Conservation (phyloP, 2,113 vertebrate genomes). For the Petrocephalus zakoni region DNA sequence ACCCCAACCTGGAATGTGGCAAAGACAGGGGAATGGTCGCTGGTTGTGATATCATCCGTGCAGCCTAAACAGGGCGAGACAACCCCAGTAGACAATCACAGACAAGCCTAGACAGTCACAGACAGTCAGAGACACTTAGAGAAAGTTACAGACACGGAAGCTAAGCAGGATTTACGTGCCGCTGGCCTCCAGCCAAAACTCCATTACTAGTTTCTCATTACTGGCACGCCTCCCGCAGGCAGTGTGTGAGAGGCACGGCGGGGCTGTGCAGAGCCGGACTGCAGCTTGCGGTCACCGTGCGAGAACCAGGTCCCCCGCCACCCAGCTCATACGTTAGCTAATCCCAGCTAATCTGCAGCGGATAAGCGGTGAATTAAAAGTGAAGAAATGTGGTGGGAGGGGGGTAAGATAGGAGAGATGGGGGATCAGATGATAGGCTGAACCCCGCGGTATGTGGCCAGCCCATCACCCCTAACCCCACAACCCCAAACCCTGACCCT, state of each 20-base stretch:
- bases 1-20: constrained; percentile 80
- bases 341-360: not conserved
- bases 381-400: not conserved
- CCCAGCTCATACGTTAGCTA: not conserved
- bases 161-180: not conserved
- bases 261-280: not conserved
- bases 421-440: not conserved
- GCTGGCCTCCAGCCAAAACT: not conserved
- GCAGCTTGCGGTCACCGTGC: not conserved
- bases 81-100: not conserved
- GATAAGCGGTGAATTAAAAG: not conserved
- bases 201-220: not conserved
- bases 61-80: constrained; percentile 60
- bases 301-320: not conserved
- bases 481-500: not conserved
- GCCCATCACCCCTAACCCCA: not conserved
- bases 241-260: not conserved
- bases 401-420: not conserved
- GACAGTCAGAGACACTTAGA: not conserved
- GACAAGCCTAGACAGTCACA: not conserved
- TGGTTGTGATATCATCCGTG: constrained; percentile 78
- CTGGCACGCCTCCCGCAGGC: not conserved
- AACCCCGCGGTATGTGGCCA: not conserved
- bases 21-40: constrained; percentile 82
- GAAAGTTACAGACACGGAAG: not conserved